phyloP scores from a whole-genome alignment of 2,888 invertebrate species.

The Leptarthrus brevirostris region DNA sequence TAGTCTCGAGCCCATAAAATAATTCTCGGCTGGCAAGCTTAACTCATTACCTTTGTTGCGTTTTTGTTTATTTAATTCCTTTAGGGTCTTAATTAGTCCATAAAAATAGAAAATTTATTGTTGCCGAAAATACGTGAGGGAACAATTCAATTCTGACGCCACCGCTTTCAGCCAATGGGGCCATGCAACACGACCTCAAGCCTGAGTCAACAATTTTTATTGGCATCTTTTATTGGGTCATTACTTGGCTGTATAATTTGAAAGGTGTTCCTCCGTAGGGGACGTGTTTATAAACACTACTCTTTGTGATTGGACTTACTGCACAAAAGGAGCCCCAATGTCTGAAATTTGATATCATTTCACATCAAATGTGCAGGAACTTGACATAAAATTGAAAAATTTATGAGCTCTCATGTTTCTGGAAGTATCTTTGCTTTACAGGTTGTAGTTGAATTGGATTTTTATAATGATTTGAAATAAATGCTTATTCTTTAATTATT shows the following conservation, averaged over 20 bases:
- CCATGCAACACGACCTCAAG: too few species aligned
- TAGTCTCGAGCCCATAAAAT: slow-evolving; percentile 15
- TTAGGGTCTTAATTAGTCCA: slow-evolving; percentile 52
- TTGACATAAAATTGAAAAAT: slow-evolving; percentile 38
- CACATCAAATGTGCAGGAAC: slow-evolving; percentile 21
- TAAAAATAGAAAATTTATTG: slow-evolving; percentile 52
- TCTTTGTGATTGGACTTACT: slow-evolving; percentile 19
- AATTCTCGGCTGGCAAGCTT: slow-evolving; percentile 18
- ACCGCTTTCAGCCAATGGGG: too few species aligned
- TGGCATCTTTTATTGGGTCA: slow-evolving; percentile 52
- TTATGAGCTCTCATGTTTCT: slow-evolving; percentile 40
- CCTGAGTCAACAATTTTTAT: slow-evolving; percentile 40
- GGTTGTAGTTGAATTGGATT: too few species aligned
- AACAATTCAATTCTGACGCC: slow-evolving; percentile 42
- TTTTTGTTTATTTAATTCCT: slow-evolving; percentile 49
- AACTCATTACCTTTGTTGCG: slow-evolving; percentile 21
- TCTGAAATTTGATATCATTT: slow-evolving; percentile 28
- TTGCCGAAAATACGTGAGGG: slow-evolving; percentile 35
- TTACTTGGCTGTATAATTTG: slow-evolving; percentile 39
- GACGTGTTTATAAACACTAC: slow-evolving; percentile 42
- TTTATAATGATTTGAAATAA: too few species aligned
- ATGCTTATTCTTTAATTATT: too few species aligned
- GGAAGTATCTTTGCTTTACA: too few species aligned
- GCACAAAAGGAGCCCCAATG: slow-evolving; percentile 19
- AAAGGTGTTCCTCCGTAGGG: slow-evolving; percentile 33